Evolutionary conservation across 1,140 invertebrate genomes (phyloP).

Genomic region (Papilio machaon): DNA sequence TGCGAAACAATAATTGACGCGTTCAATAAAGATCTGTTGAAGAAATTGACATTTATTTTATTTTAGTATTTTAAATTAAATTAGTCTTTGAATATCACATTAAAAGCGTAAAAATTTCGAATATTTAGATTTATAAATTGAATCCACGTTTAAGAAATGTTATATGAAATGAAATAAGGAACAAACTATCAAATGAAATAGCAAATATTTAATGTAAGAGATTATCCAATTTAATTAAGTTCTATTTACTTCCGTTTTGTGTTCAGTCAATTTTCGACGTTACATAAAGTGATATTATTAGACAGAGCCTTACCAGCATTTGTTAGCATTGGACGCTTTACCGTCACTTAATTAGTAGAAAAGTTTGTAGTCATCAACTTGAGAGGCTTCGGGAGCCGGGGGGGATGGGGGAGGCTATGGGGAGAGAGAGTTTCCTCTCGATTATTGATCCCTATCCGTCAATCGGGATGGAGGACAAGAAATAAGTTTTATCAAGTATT

Average conservation of each 20-base stretch:
- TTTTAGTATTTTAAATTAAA: background rate
- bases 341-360: conserved; percentile 33
- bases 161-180: no score
- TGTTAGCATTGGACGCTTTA: conserved; percentile 32
- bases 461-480: conserved; percentile 5
- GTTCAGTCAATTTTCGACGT: background rate
- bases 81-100: no score
- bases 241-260: conserved; percentile 8
- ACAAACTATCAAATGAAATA: background rate
- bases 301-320: background rate
- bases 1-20: conserved; percentile 34
- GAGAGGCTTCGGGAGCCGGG: conserved; percentile 9
- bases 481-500: conserved; percentile 13
- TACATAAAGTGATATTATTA: conserved; percentile 14
- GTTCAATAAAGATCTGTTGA: conserved; percentile 9
- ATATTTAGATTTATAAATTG: no score
- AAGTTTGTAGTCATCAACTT: conserved; percentile 36
- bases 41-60: background rate
- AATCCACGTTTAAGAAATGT: no score
- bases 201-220: background rate
- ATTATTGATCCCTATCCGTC: conserved; percentile 18
- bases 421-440: conserved; percentile 15
- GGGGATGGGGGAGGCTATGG: background rate
- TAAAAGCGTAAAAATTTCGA: no score
- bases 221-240: conserved; percentile 24